A percentile compares a stretch with the other conserved stretches of the same genome.
phyloP scores from a whole-genome alignment of 2,797 vertebrate species.

The Astyanax mexicanus region DNA sequence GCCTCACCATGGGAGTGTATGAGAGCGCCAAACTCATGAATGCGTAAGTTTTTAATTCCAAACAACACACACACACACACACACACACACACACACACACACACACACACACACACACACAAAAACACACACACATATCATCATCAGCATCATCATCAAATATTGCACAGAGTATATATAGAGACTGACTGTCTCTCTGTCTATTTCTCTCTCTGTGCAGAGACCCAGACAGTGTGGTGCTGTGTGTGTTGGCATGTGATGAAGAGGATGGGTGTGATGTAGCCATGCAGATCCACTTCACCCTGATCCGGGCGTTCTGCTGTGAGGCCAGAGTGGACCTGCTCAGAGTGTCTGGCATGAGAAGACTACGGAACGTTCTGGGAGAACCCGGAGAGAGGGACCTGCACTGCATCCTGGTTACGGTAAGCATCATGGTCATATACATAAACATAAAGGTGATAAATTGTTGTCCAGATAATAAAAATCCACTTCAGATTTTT shows the following conservation, averaged over 20 bases:
- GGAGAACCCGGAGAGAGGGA: constrained; percentile 77
- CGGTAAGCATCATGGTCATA: constrained; percentile 72
- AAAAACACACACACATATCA: background rate
- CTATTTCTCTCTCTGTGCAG: constrained; percentile 65
- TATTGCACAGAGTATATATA: background rate
- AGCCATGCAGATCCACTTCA: constrained; percentile 94
- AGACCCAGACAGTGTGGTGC: constrained; percentile 90
- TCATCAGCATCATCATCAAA: background rate
- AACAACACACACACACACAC: too few relatives aligned
- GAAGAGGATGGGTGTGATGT: constrained; percentile 85
- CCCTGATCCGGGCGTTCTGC: constrained; percentile 92
- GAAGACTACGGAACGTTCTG: constrained; percentile 82
- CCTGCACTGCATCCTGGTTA: constrained; percentile 92
- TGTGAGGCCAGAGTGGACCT: constrained; percentile 91
- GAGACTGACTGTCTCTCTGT: background rate
- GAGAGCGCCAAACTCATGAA: constrained; percentile 90
- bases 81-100: background rate
- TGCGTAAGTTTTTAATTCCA: constrained; percentile 76
- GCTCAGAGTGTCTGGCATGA: constrained; percentile 85
- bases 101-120: background rate
- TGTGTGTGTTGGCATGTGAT: constrained; percentile 88
- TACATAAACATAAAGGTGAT: too few relatives aligned
- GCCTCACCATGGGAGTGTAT: constrained; percentile 87
- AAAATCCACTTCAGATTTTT: too few relatives aligned
- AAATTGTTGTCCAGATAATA: too few relatives aligned